A percentile compares a stretch with the other conserved stretches of the same genome.
These are phyloP conservation scores for Hippopotamyrus pictus DNA, from an alignment of 2,797 vertebrate genomes.

Conservation along the genomic window DNA sequence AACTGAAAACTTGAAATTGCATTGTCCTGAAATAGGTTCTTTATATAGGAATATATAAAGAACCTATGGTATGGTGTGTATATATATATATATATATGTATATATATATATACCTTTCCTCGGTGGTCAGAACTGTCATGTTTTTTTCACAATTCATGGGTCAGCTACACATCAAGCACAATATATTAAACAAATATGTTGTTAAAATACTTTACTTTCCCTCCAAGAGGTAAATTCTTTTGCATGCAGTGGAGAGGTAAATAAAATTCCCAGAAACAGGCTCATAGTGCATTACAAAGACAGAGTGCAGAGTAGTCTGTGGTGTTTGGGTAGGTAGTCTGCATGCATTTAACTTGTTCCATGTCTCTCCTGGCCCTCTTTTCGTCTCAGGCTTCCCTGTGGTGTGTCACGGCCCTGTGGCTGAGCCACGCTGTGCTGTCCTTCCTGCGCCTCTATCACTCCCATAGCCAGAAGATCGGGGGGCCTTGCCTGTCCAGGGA, in stretches of 20 bases:
- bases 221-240: background rate
- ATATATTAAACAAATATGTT: background rate
- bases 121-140: background rate
- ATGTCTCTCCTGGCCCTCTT: background rate
- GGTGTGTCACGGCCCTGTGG: slow-evolving; percentile 66
- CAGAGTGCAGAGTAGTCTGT: background rate
- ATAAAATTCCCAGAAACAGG: background rate
- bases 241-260: background rate
- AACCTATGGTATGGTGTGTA: no score
- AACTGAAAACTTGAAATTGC: background rate
- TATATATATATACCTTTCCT: background rate
- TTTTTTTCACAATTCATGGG: background rate
- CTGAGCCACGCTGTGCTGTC: slow-evolving; percentile 62
- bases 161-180: background rate
- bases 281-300: background rate
- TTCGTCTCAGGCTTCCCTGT: slow-evolving; percentile 56
- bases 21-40: background rate
- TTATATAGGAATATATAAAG: background rate
- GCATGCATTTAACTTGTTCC: background rate
- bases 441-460: slow-evolving; percentile 70
- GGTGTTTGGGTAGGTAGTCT: background rate
- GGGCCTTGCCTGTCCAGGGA: slow-evolving; percentile 63
- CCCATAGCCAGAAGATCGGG: slow-evolving; percentile 63
- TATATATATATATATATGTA: background rate
- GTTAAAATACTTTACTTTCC: background rate